Evolutionary conservation across 2,888 invertebrate species (phyloP).

Genomic region (Stenolophus ochropezus): DNA sequence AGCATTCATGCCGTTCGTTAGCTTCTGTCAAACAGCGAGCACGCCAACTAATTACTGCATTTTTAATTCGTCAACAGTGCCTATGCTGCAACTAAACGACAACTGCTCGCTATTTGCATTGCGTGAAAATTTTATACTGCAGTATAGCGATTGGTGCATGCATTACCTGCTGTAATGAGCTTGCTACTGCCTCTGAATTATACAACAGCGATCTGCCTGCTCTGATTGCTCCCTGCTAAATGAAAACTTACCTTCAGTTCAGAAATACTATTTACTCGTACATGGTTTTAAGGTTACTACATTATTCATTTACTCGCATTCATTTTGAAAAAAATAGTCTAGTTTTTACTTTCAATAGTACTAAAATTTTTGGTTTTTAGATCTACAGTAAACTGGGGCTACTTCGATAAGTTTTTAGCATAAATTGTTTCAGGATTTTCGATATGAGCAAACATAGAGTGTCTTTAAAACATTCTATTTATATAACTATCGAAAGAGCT

Average conservation of each 20-base stretch:
- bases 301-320: too few species aligned
- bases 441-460: too few species aligned
- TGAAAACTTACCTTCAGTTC: constrained; percentile 23
- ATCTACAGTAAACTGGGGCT: neutral
- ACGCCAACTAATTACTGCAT: constrained; percentile 46
- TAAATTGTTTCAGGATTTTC: neutral
- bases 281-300: too few species aligned
- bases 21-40: constrained; percentile 3
- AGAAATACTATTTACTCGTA: neutral
- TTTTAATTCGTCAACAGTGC: constrained; percentile 39
- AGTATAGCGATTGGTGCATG: constrained; percentile 16
- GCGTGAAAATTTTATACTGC: constrained; percentile 38
- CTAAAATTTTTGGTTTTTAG: too few species aligned
- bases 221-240: constrained; percentile 21
- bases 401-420: neutral
- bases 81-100: constrained; percentile 25
- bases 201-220: neutral
- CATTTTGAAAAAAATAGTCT: too few species aligned
- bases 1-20: neutral
- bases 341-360: too few species aligned
- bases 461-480: too few species aligned
- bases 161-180: constrained; percentile 21
- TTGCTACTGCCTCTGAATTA: neutral
- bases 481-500: too few species aligned
- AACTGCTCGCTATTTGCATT: constrained; percentile 39